These are phyloP conservation scores for Aethes cnicana DNA, from an alignment of 2,888 invertebrate genomes.

Conservation along the genomic window DNA sequence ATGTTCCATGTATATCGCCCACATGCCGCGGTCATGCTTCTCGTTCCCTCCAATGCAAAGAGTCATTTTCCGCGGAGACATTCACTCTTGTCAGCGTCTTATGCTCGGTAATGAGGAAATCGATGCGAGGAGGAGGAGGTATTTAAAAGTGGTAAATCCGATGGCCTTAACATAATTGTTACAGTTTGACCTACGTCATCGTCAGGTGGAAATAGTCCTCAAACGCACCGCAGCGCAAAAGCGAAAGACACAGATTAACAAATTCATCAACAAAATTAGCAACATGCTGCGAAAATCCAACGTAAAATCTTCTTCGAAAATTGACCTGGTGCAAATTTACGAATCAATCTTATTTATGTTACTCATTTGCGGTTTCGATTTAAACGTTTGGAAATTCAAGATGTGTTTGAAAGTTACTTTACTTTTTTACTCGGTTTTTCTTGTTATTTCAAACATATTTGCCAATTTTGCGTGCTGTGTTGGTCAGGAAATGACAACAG, in stretches of 20 bases:
- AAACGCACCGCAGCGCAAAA: slow-evolving; percentile 46
- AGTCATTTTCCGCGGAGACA: too few relatives aligned
- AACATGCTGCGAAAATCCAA: slow-evolving; percentile 40
- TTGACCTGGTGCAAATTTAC: slow-evolving; percentile 43
- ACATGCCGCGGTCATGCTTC: too few relatives aligned
- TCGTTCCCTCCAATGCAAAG: too few relatives aligned
- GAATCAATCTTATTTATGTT: slow-evolving; percentile 50
- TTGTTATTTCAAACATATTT: slow-evolving; percentile 44
- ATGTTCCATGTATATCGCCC: too few relatives aligned
- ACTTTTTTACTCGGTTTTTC: slow-evolving; percentile 48
- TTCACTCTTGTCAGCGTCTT: too few relatives aligned
- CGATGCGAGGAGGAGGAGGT: too few relatives aligned
- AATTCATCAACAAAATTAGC: slow-evolving; percentile 23
- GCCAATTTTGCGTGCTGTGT: slow-evolving; percentile 52
- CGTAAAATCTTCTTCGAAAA: slow-evolving; percentile 30
- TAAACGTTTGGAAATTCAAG: slow-evolving; percentile 48
- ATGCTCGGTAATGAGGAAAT: too few relatives aligned
- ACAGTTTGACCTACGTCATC: slow-evolving; percentile 44
- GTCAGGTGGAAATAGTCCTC: slow-evolving; percentile 47
- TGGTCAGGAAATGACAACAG: slow-evolving; percentile 43
- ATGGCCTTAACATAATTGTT: slow-evolving; percentile 32
- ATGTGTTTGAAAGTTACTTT: slow-evolving; percentile 37
- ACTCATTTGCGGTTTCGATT: slow-evolving; percentile 62
- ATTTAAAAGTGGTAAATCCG: slow-evolving; percentile 37
- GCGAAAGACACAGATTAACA: slow-evolving; percentile 21